Evolutionary conservation across 2,113 vertebrate species (phyloP).

Genomic region (Girardinichthys multiradiatus): DNA sequence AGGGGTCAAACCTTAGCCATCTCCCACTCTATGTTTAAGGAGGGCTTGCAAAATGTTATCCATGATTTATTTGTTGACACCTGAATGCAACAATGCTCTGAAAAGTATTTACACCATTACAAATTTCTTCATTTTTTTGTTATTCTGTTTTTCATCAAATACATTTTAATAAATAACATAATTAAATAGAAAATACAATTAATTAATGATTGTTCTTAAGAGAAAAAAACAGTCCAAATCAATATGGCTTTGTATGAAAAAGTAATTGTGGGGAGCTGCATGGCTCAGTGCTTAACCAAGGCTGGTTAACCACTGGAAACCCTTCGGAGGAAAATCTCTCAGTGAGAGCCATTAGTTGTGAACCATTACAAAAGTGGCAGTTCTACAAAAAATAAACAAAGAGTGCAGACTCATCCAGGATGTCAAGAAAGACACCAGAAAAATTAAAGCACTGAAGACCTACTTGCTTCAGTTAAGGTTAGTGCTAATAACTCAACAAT

Average conservation of each 20-base stretch:
- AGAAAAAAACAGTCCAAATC: not conserved
- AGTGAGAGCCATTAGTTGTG: too few species aligned
- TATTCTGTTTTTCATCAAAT: not conserved
- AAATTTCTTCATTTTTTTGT: not conserved
- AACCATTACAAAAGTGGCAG: too few species aligned
- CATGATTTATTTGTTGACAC: not conserved
- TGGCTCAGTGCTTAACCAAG: not conserved
- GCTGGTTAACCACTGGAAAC: too few species aligned
- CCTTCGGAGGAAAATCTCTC: too few species aligned
- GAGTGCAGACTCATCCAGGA: too few species aligned
- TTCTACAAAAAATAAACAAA: too few species aligned
- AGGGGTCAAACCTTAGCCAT: constrained; percentile 59
- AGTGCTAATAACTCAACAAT: too few species aligned
- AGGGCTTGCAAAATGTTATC: constrained; percentile 11
- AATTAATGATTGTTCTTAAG: not conserved
- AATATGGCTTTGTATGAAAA: not conserved
- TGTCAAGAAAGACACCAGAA: too few species aligned
- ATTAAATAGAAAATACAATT: not conserved
- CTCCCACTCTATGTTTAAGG: constrained; percentile 37
- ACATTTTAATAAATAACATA: not conserved
- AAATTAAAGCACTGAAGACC: too few species aligned
- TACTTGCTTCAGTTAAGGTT: too few species aligned
- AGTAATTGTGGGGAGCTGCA: not conserved
- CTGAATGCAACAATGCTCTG: not conserved
- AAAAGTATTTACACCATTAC: not conserved